Evolutionary conservation across 2,797 vertebrate genomes (phyloP).

Genomic region (Esox masquinongy): DNA sequence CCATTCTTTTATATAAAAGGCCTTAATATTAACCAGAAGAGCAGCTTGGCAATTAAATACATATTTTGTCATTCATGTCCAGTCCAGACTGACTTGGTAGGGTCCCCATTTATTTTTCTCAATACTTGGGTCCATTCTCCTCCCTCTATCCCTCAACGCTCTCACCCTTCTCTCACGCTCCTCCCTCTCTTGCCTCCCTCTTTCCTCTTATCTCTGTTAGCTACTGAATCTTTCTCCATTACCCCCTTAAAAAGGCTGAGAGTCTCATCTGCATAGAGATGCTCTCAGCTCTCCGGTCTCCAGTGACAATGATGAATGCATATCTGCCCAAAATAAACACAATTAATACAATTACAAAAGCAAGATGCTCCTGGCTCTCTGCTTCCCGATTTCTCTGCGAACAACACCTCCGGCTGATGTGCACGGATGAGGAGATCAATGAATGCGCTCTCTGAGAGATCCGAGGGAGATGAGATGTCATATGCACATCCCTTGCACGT

Average conservation of each 20-base stretch:
- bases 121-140: too few relatives aligned
- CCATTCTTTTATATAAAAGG: too few relatives aligned
- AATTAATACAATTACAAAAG: conserved; percentile 19
- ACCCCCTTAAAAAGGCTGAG: conserved; percentile 6
- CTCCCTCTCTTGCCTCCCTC: background rate
- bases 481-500: too few relatives aligned
- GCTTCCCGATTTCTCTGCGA: background rate
- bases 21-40: too few relatives aligned
- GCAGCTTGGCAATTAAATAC: too few relatives aligned
- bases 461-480: background rate
- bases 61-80: too few relatives aligned
- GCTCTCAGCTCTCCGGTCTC: conserved; percentile 11
- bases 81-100: too few relatives aligned
- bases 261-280: conserved; percentile 32
- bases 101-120: too few relatives aligned
- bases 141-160: too few relatives aligned
- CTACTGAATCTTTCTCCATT: background rate
- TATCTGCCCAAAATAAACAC: conserved; percentile 14
- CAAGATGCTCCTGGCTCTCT: background rate
- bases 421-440: background rate
- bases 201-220: conserved; percentile 1
- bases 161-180: conserved; percentile 16
- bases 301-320: conserved; percentile 21
- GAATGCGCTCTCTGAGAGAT: background rate
- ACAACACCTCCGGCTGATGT: background rate